Evolutionary conservation across 2,797 vertebrate species (phyloP), one percentile per base, ranked within the genome.

Genomic region (Lagodon rhomboides): DNA sequence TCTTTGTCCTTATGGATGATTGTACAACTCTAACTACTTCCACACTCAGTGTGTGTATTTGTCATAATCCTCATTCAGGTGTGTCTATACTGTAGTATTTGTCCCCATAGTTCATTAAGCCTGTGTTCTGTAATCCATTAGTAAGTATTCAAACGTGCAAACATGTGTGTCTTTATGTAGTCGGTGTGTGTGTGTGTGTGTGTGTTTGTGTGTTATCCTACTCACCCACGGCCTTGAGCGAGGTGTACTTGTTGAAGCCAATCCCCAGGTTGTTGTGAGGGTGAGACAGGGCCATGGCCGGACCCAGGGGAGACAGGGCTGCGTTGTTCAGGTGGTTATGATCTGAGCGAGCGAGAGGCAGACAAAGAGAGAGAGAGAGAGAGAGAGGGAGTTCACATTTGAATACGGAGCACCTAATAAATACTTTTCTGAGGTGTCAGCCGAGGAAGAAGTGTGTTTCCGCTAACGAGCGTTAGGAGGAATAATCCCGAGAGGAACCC

Each of bases 191-290:
- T 64, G 49, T 34, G 49, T 38, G 34, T 64, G 65, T 53, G 49
- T 64, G 44, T 34, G 51, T 68, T 54, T 68, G 65, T 68, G 30
- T 65, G 71, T 30, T 44, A 66, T 69, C 5, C 27, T n/a, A 80
- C 97, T 96, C 94, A 98, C 98, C 98, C 56, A 96, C 90, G 7
- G 95, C 95, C 91, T 97, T 97, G 55, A 97, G 95, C 1, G 97
- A 95, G 56, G 96, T 87, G 65, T 96, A 97, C 85, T 97, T 95
- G 88, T 95, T 83, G 75, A 96, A 97, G 73, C 96, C 95, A 0
- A 96, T 94, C 22, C 94, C 92, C 79, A 93, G 92, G 88, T 96
- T 96, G 89, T 95, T 93, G 0, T 97, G 97, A 67, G 94, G 86
- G 75, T 97, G 95, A 22, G 96, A 93, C 75, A 96, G 87, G 6